phyloP scores from a whole-genome alignment of 2,113 vertebrate genomes.

The Seriola aureovittata region DNA sequence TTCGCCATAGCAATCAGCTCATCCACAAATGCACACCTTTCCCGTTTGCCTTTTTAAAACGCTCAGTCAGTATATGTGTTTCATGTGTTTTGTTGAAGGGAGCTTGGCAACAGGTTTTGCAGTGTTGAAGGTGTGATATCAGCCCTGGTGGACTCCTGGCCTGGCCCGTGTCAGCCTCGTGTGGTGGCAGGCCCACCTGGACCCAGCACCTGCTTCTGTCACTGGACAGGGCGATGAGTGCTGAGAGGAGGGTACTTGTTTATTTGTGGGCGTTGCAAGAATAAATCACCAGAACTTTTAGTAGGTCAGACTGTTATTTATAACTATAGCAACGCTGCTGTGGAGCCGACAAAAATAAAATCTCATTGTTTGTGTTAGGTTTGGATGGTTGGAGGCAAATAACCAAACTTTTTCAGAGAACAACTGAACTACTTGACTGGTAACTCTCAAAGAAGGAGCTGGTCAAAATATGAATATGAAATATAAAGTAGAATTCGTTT shows the following conservation, averaged over 20 bases:
- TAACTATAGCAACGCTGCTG: background rate
- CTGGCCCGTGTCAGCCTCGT: background rate
- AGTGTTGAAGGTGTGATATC: background rate
- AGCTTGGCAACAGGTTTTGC: conserved; percentile 32
- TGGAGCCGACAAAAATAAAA: background rate
- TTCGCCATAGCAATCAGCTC: conserved; percentile 34
- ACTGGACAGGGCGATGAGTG: conserved; percentile 8
- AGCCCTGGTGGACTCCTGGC: conserved; percentile 21
- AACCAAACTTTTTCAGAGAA: no score
- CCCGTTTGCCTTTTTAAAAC: conserved; percentile 8
- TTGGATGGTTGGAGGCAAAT: no score
- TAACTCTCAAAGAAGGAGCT: no score
- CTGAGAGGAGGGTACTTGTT: conserved; percentile 31
- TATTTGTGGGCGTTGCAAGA: conserved; percentile 15
- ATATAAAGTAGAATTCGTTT: no score
- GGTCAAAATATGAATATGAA: no score
- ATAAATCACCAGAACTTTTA: conserved; percentile 33
- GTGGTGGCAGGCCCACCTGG: conserved; percentile 41
- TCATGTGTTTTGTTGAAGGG: background rate
- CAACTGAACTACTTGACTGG: no score
- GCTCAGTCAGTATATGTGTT: conserved; percentile 5
- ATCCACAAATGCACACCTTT: background rate
- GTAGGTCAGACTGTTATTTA: no score
- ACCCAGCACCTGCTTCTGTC: conserved; percentile 65
- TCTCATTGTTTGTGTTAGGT: no score